Evolutionary conservation across 1,140 invertebrate genomes (phyloP).

Genomic region (Danaus melanippus): DNA sequence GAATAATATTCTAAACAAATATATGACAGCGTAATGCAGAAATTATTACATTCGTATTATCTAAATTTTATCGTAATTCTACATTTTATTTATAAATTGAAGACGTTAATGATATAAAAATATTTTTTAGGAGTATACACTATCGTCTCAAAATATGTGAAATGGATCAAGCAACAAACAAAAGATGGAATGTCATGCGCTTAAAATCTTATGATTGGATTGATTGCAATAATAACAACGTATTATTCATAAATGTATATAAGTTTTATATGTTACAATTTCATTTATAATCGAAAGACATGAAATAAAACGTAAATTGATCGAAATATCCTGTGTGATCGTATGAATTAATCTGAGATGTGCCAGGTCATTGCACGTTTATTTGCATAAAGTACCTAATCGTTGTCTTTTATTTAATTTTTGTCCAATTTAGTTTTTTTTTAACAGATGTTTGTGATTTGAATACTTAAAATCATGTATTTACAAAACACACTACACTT

Average conservation of each 20-base stretch:
- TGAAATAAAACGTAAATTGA: too few species aligned
- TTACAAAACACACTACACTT: too few species aligned
- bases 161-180: conserved; percentile 69
- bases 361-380: too few species aligned
- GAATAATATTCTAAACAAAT: too few species aligned
- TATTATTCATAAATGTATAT: conserved; percentile 1
- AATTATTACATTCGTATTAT: conserved; percentile 1
- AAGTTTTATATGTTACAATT: conserved; percentile 2
- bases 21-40: too few species aligned
- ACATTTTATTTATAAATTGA: conserved; percentile 6
- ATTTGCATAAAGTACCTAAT: too few species aligned
- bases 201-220: not conserved
- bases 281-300: not conserved
- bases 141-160: conserved; percentile 65
- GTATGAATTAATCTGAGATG: too few species aligned
- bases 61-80: not conserved
- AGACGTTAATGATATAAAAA: conserved; percentile 12
- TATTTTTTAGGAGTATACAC: conserved; percentile 70
- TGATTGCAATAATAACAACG: not conserved
- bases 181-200: conserved; percentile 45
- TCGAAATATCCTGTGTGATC: too few species aligned
- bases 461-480: too few species aligned
- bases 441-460: too few species aligned
- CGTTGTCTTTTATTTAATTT: conserved; percentile 6
- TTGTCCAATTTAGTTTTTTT: not conserved